Base-by-base conservation (phyloP, 1,140 invertebrate species). In the Drosophila lowei region DNA sequence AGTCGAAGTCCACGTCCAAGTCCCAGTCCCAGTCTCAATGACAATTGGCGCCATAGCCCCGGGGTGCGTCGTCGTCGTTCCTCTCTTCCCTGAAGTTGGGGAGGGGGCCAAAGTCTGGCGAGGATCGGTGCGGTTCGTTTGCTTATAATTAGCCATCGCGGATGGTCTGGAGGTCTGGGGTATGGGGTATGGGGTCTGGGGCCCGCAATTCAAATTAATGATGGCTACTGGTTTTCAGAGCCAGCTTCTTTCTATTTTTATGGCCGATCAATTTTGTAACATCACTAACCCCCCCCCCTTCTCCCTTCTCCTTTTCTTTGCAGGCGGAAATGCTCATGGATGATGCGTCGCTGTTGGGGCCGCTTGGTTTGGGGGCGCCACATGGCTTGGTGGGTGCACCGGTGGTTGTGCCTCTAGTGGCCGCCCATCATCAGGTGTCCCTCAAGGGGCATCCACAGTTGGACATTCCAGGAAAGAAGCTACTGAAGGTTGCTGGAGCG, bases 391-490 rank as follows among this genome's bases (percentile, higher is more conserved):
- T 67, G 28, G 63, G 76, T 34, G 47, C 88, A 30, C 56, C 73
- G 28, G 73, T 86, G 54, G 46, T 66, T 50, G 67, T 77, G 42
- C 60, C 81, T 11, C 66, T 65, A 13, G 34, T 38, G 11, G 68
- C 77, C 38, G 47, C 80, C 48, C 61, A 89, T 66, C 77, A 92
- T 92, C 77, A 11, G 34, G 34, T 38, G 34, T 38, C 34, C 34
- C 34, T 13, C 34, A 38, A 91, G 92, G 74, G 91, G 83, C 44
- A 89, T 92, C 62, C 93, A 71, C 92, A 92, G 53, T 79, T 92
- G 46, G 93, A 93, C 66, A 93, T 93, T 58, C 93, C 93, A 61
- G 92, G 92, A 13, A 50, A 50, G 47, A 93, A 93, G 86, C 89
- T 90, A 42, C 70, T 74, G 2, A 74, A 74, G 25, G 71, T 53